A percentile compares a stretch with the other conserved stretches of the same genome.
These are phyloP conservation scores for Dasypus novemcinctus DNA, from an alignment of 2,113 vertebrate species.

Conservation along the genomic window DNA sequence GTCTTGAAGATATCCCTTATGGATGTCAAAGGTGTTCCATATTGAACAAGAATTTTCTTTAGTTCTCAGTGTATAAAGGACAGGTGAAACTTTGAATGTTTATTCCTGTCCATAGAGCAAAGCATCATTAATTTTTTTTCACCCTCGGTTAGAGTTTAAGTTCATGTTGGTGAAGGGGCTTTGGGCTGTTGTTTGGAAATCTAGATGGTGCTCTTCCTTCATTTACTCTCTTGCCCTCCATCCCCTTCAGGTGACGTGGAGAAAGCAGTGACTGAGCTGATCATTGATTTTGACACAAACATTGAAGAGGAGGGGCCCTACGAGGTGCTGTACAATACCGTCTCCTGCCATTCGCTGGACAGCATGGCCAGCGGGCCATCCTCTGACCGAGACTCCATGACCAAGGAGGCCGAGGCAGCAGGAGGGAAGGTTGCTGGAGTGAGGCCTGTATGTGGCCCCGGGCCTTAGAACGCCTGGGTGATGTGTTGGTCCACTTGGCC, in stretches of 20 bases:
- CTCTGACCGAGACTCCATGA: conserved; percentile 91
- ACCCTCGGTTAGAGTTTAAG: neutral
- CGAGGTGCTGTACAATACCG: conserved; percentile 93
- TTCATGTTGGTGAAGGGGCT: neutral
- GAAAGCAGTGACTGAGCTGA: conserved; percentile 88
- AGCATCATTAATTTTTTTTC: neutral
- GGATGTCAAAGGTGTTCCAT: neutral
- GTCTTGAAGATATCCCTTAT: neutral
- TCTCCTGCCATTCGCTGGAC: conserved; percentile 96
- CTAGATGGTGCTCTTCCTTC: neutral
- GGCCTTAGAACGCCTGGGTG: neutral
- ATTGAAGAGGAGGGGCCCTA: conserved; percentile 93
- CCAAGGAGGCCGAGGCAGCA: conserved; percentile 84
- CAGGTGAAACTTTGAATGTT: neutral
- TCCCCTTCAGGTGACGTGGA: conserved; percentile 86
- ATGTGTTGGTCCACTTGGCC: neutral
- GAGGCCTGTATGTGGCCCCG: conserved; percentile 80
- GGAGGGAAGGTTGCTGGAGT: conserved; percentile 80
- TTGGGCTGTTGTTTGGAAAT: neutral
- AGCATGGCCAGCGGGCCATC: conserved; percentile 94
- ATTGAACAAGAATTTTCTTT: neutral
- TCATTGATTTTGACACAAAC: conserved; percentile 86
- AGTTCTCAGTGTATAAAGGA: neutral
- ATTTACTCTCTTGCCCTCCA: neutral
- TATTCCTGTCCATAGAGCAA: neutral